These are phyloP conservation scores for Platysternon megacephalum DNA, from an alignment of 2,113 vertebrate species.

Conservation along the genomic window DNA sequence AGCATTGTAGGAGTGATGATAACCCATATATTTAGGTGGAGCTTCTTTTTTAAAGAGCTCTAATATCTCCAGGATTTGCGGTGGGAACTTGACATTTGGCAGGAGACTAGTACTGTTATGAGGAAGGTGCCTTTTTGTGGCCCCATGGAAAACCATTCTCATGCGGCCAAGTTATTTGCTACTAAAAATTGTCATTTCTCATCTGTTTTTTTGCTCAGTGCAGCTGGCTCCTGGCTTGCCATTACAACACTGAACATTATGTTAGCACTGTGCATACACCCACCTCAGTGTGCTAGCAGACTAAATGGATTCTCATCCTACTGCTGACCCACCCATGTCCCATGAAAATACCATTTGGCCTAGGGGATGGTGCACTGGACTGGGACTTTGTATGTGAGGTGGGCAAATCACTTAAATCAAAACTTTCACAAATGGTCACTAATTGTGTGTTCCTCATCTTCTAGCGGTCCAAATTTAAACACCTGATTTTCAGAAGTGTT, in stretches of 20 bases:
- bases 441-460: background rate
- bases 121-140: background rate
- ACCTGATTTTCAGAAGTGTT: background rate
- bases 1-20: background rate
- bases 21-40: background rate
- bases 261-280: background rate
- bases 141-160: fast-evolving
- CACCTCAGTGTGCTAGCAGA: fast-evolving
- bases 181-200: background rate
- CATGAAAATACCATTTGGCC: fast-evolving
- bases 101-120: background rate
- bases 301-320: background rate
- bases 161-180: background rate
- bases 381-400: background rate
- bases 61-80: background rate
- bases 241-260: fast-evolving
- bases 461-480: background rate
- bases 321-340: fast-evolving
- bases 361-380: background rate
- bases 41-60: fast-evolving
- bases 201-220: background rate
- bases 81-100: background rate
- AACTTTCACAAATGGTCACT: background rate
- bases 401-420: background rate
- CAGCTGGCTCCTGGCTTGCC: fast-evolving